phyloP scores from a whole-genome alignment of 1,140 invertebrate species.

The Euwallacea fornicatus region DNA sequence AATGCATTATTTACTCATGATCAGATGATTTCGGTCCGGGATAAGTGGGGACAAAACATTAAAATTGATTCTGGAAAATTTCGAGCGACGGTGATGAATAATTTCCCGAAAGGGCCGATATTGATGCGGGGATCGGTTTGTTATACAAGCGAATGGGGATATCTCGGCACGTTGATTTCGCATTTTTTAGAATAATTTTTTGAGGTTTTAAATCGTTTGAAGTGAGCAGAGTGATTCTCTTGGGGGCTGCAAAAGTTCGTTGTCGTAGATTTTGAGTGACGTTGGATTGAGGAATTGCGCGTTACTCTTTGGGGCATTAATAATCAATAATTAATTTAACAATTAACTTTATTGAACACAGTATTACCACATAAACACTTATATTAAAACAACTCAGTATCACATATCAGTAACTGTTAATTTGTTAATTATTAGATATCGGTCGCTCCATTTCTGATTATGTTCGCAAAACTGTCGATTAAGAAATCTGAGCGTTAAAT shows the following conservation, averaged over 20 bases:
- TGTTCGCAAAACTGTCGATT: neutral
- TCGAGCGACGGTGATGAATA: no score
- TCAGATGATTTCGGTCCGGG: neutral
- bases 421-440: neutral
- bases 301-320: neutral
- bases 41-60: neutral
- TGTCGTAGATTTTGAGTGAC: no score
- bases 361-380: neutral
- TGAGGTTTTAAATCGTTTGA: no score
- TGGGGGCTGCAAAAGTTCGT: no score
- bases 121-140: no score
- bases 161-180: no score
- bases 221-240: no score
- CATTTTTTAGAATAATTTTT: no score
- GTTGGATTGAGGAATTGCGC: neutral
- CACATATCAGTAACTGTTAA: slow-evolving; percentile 2
- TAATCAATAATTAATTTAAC: neutral
- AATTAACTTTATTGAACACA: neutral
- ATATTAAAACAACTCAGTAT: slow-evolving; percentile 2
- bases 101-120: no score
- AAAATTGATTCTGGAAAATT: neutral
- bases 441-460: neutral
- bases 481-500: neutral
- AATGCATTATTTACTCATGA: slow-evolving; percentile 8
- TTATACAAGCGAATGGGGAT: no score